Percentiles rank a stretch among this genome's conserved stretches.
phyloP scores from a whole-genome alignment of 2,113 vertebrate species.

The Spermophilus dauricus region DNA sequence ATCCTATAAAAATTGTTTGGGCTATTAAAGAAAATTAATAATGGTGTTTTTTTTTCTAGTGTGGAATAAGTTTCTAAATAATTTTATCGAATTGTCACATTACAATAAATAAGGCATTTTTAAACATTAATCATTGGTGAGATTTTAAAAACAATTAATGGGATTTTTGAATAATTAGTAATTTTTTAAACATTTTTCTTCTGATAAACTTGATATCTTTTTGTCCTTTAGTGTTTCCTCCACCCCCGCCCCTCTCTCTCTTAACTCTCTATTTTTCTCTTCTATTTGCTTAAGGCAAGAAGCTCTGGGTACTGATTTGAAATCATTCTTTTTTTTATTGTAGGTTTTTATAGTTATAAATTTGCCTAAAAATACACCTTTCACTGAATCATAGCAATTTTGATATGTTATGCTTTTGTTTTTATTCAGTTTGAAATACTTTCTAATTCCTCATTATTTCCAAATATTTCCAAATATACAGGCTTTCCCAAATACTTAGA shows the following conservation, averaged over 20 bases:
- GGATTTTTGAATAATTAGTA: background rate
- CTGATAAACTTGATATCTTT: background rate
- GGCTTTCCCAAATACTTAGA: background rate
- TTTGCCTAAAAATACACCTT: background rate
- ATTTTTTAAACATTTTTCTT: background rate
- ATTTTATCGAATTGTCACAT: background rate
- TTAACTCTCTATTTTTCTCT: background rate
- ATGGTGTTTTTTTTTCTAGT: background rate
- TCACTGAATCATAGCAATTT: background rate
- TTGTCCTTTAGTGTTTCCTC: background rate
- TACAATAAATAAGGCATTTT: background rate
- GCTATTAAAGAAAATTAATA: background rate
- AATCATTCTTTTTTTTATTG: background rate
- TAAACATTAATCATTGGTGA: background rate
- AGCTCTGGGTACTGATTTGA: background rate
- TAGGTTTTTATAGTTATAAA: background rate
- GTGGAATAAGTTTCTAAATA: background rate
- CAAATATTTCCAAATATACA: background rate
- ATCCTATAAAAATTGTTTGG: background rate
- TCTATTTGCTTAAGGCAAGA: background rate
- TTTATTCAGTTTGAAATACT: background rate
- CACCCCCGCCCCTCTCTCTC: accelerated
- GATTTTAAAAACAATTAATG: background rate
- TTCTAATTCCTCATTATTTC: background rate
- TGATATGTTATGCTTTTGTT: background rate